A percentile compares a stretch with the other conserved stretches of the same genome.
phyloP scores from a whole-genome alignment of 2,888 invertebrate species.

The Apodemia zela region DNA sequence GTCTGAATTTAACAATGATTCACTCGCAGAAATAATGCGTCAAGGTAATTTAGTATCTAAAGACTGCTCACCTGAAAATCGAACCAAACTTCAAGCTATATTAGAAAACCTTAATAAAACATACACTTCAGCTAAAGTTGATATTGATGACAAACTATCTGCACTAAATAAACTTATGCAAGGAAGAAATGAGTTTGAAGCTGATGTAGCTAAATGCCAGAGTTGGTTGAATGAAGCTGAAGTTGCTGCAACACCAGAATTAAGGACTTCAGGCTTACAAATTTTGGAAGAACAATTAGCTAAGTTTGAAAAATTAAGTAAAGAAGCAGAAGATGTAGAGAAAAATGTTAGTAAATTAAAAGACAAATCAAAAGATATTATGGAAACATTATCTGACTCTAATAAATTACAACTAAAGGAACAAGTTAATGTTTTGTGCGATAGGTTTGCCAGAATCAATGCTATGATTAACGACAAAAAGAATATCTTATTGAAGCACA shows the following conservation, averaged over 20 bases:
- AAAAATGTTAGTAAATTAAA: constrained; percentile 87
- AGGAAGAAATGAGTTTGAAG: constrained; percentile 90
- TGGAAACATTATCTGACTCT: constrained; percentile 90
- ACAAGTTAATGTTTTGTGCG: constrained; percentile 87
- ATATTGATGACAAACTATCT: constrained; percentile 86
- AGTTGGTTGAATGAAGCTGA: constrained; percentile 96
- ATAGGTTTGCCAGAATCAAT: constrained; percentile 87
- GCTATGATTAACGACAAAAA: constrained; percentile 88
- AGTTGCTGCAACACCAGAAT: constrained; percentile 89
- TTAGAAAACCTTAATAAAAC: constrained; percentile 85
- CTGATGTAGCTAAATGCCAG: constrained; percentile 88
- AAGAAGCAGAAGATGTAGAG: constrained; percentile 86
- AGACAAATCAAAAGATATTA: constrained; percentile 89
- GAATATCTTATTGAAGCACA: constrained; percentile 86
- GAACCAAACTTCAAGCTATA: constrained; percentile 82
- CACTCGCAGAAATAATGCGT: constrained; percentile 87
- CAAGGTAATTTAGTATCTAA: constrained; percentile 88
- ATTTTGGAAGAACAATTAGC: constrained; percentile 91
- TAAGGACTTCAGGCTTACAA: constrained; percentile 89
- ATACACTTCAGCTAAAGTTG: constrained; percentile 86
- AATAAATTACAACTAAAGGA: constrained; percentile 92
- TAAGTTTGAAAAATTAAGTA: constrained; percentile 90
- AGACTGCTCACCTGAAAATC: constrained; percentile 89
- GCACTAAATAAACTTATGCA: constrained; percentile 86
- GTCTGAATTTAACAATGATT: constrained; percentile 87